These are phyloP conservation scores for Minunthozetes semirufus DNA, from an alignment of 2,888 invertebrate genomes.

Conservation along the genomic window DNA sequence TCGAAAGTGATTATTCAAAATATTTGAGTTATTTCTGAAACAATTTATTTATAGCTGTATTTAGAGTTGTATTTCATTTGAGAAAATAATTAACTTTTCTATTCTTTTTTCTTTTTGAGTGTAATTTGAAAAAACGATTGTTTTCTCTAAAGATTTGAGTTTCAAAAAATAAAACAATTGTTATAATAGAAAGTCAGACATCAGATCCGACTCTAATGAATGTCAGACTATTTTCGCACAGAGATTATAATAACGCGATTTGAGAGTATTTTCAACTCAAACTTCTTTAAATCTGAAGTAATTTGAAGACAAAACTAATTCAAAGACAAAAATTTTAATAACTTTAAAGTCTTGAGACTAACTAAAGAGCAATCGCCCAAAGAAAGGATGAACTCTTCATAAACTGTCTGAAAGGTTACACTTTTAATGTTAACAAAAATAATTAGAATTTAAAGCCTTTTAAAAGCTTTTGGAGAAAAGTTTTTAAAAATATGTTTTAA, in stretches of 20 bases:
- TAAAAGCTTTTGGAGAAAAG: background rate
- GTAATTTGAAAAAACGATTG: background rate
- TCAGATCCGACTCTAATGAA: too few relatives aligned
- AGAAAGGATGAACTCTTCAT: background rate
- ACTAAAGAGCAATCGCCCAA: too few relatives aligned
- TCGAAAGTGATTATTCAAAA: constrained; percentile 14
- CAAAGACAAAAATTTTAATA: too few relatives aligned
- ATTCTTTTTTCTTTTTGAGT: background rate
- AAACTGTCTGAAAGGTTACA: background rate
- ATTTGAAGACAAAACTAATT: too few relatives aligned
- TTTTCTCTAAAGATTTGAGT: background rate
- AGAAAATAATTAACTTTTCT: background rate
- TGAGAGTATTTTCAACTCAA: too few relatives aligned
- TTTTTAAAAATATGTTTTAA: background rate
- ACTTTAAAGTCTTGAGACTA: too few relatives aligned
- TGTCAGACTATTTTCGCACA: too few relatives aligned
- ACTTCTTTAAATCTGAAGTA: too few relatives aligned
- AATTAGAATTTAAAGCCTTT: background rate
- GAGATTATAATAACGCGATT: too few relatives aligned
- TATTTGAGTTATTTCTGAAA: background rate
- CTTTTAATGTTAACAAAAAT: background rate
- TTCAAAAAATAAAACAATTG: too few relatives aligned
- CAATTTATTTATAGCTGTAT: background rate
- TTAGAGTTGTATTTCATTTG: background rate
- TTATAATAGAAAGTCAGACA: too few relatives aligned